phyloP scores from a whole-genome alignment of 2,797 vertebrate genomes.

The Halcyon chelicuti region DNA sequence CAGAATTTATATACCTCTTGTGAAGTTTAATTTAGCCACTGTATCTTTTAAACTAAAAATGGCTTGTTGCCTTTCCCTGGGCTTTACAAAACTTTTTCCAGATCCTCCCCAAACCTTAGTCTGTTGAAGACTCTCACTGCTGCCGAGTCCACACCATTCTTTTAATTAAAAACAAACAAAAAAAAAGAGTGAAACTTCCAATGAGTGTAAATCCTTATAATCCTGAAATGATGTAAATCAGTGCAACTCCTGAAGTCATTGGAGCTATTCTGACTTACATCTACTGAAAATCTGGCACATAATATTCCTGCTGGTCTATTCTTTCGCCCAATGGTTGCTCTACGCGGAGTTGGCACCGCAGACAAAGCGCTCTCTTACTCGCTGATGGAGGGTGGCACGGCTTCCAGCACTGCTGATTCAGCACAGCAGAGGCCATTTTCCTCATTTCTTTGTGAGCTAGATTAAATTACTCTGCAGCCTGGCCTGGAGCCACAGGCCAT shows the following conservation, averaged over 20 bases:
- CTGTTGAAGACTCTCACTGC: background rate
- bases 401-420: constrained; percentile 63
- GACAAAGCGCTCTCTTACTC: constrained; percentile 21
- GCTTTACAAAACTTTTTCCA: constrained; percentile 16
- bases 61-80: background rate
- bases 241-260: constrained; percentile 20
- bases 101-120: background rate
- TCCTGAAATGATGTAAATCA: constrained; percentile 56
- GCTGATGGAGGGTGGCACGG: constrained; percentile 34
- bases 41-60: constrained; percentile 4
- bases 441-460: constrained; percentile 51
- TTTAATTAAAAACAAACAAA: constrained; percentile 37
- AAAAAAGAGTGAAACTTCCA: background rate
- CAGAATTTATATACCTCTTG: background rate
- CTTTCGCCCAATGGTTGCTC: background rate
- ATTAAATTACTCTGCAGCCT: constrained; percentile 57
- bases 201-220: constrained; percentile 46
- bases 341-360: background rate
- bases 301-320: constrained; percentile 55
- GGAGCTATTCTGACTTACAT: constrained; percentile 49
- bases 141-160: constrained; percentile 43
- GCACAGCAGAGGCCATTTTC: constrained; percentile 38
- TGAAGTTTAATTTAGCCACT: constrained; percentile 17
- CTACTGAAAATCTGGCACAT: constrained; percentile 57
- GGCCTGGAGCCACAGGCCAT: constrained; percentile 29